Conservation (phyloP, 2,888 invertebrate species). For the Chloromyia formosa region DNA sequence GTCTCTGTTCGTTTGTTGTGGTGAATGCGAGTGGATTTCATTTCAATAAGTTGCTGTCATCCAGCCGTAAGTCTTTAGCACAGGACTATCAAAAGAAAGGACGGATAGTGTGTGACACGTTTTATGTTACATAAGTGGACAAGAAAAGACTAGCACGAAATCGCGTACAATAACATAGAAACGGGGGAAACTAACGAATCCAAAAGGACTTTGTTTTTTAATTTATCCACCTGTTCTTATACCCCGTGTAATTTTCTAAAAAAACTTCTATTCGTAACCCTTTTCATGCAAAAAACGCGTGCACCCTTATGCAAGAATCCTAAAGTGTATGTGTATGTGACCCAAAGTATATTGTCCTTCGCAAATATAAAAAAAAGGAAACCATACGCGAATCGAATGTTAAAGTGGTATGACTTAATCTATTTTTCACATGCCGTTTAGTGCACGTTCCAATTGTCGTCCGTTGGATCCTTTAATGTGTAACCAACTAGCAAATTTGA, state of each 20-base stretch:
- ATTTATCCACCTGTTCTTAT: background rate
- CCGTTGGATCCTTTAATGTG: slow-evolving; percentile 35
- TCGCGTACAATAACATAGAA: background rate
- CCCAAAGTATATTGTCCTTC: slow-evolving; percentile 21
- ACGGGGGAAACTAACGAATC: background rate
- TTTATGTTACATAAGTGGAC: slow-evolving; percentile 36
- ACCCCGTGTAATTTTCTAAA: background rate
- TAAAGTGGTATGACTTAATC: slow-evolving; percentile 20
- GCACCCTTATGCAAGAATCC: slow-evolving; percentile 34
- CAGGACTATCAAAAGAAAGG: background rate
- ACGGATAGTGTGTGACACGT: slow-evolving; percentile 17
- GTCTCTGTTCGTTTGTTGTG: slow-evolving; percentile 21
- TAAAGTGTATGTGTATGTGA: background rate
- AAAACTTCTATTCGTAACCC: background rate
- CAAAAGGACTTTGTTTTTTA: background rate
- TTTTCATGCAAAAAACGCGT: background rate
- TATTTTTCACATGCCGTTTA: slow-evolving; percentile 24
- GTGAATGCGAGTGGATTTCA: slow-evolving; percentile 38
- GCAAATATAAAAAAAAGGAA: background rate
- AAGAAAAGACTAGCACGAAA: background rate
- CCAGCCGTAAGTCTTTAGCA: slow-evolving; percentile 14
- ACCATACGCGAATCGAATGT: background rate
- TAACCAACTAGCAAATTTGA: slow-evolving; percentile 44
- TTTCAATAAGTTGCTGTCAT: slow-evolving; percentile 42
- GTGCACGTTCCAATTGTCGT: slow-evolving; percentile 6